phyloP scores from a whole-genome alignment of 2,888 invertebrate genomes.

The Pemphredon lugubris region DNA sequence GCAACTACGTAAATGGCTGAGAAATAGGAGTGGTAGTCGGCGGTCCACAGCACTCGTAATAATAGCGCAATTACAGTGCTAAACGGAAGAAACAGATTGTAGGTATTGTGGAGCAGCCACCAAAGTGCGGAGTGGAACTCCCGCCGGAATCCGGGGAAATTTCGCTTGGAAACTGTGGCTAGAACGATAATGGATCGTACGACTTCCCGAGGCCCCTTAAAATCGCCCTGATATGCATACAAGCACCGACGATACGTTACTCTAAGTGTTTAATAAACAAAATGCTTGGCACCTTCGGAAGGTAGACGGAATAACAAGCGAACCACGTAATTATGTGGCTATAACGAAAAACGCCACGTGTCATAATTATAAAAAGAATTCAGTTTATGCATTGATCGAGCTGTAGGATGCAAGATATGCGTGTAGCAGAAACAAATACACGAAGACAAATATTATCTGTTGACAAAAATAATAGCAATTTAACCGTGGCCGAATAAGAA shows the following conservation, averaged over 20 bases:
- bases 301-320: too few relatives aligned
- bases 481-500: too few relatives aligned
- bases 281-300: conserved; percentile 29
- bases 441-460: too few relatives aligned
- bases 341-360: too few relatives aligned
- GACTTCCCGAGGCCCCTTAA: conserved; percentile 36
- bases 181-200: conserved; percentile 56
- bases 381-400: too few relatives aligned
- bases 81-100: conserved; percentile 67
- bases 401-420: too few relatives aligned
- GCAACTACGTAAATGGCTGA: conserved; percentile 44
- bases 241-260: background rate
- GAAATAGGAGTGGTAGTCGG: conserved; percentile 38
- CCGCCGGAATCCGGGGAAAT: conserved; percentile 41
- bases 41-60: conserved; percentile 47
- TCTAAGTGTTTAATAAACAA: conserved; percentile 35
- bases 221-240: conserved; percentile 24
- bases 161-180: conserved; percentile 45
- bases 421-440: too few relatives aligned
- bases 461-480: too few relatives aligned
- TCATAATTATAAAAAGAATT: too few relatives aligned
- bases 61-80: conserved; percentile 66
- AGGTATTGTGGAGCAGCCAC: conserved; percentile 51
- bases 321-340: too few relatives aligned
- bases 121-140: conserved; percentile 46